Evolutionary conservation across 2,113 vertebrate species (phyloP).

Genomic region (Neoarius graeffei): DNA sequence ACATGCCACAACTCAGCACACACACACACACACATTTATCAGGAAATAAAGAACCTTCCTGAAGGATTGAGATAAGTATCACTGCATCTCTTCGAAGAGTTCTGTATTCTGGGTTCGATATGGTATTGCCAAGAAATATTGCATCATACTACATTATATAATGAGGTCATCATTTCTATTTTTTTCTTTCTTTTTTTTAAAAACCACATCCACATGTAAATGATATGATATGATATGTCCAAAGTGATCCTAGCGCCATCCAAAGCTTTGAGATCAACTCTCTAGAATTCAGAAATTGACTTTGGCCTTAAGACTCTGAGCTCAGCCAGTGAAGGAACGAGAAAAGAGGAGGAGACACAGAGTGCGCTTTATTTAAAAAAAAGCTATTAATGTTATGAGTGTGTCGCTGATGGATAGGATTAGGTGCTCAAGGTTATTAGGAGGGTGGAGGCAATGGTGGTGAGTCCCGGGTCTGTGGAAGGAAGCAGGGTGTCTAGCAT

Average conservation of each 20-base stretch:
- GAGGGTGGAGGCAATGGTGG: conserved; percentile 31
- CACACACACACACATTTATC: not conserved
- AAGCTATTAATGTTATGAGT: conserved; percentile 54
- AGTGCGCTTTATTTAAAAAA: conserved; percentile 44
- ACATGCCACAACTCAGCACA: not conserved
- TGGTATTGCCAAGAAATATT: not conserved
- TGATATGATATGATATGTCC: not conserved
- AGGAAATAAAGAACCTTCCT: not conserved
- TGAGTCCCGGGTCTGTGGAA: not conserved
- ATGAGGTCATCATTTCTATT: not conserved
- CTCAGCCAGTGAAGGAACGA: conserved; percentile 38
- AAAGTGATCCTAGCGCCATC: conserved; percentile 12
- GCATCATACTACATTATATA: not conserved
- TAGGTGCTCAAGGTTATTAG: conserved; percentile 25
- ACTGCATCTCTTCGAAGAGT: not conserved
- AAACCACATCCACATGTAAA: not conserved
- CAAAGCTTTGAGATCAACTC: conserved; percentile 11
- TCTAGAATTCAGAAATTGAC: conserved; percentile 64
- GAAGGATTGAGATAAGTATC: too few species aligned
- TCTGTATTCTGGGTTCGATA: not conserved
- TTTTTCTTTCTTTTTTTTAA: not conserved
- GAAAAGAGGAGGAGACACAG: conserved; percentile 47
- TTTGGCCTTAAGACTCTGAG: conserved; percentile 62
- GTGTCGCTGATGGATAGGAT: conserved; percentile 40
- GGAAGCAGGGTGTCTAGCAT: conserved; percentile 23